Base-by-base conservation (phyloP, 2,113 vertebrate genomes). In the Leucosticte australis region DNA sequence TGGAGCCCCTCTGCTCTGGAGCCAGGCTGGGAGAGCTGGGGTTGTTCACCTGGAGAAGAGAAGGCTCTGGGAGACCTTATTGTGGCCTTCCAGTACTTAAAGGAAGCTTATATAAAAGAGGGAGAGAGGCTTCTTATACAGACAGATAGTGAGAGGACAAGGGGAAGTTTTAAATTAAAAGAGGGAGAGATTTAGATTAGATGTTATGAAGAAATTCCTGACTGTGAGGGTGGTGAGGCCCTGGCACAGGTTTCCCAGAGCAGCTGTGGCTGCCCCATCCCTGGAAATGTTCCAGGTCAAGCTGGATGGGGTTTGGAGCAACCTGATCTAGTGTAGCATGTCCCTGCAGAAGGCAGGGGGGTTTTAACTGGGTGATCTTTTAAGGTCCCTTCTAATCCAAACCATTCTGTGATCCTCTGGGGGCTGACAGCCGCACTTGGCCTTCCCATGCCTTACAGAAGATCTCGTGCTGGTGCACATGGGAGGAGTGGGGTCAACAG, bases 141-240 rank as follows among this genome's bases (percentile, higher is more conserved):
- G n/a, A 10, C n/a, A 76, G 55, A 33, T 83, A n/a, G 47, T 19
- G 78, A 76, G 68, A 90, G 71, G 47, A 77, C 26, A 90, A 55
- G 41, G 49, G 79, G 26, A 83, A 76, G 35, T 55, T 76, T 76
- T 49, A 83, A 76, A 63, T 62, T 83, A 37, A 62, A 69, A 69
- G 55, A 55, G 47, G 47, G 55, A 62, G 47, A 83, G 55, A 76
- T 90, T 76, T 42, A 90, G 79, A 90, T 90, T 42, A 83, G 70
- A 69, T 76, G 30, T 69, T 35, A 42, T 35, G 41, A 69, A 69
- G 79, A 90, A 69, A 69, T 83, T 90, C 63, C 41, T 76, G 55
- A 41, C 55, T 90, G 55, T 83, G 70, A 55, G 87, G 47, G 41
- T 76, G 87, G 53, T 39, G 47, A 76, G n/a, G 62, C 47, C 24